Conservation (phyloP, 2,113 vertebrate species). For the Tragelaphus buxtoni region DNA sequence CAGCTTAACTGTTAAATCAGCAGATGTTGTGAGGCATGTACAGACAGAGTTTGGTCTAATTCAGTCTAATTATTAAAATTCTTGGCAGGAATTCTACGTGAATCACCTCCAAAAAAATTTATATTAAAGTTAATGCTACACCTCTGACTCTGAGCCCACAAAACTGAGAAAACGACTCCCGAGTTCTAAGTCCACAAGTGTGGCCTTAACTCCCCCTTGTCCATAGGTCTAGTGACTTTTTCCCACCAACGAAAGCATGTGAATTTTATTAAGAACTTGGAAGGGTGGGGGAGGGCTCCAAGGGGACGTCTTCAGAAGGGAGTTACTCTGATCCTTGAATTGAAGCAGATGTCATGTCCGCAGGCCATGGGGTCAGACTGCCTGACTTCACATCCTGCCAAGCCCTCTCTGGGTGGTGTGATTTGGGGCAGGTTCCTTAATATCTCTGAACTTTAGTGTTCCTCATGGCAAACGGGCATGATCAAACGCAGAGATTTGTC, state of each 20-base stretch:
- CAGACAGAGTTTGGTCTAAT: constrained; percentile 75
- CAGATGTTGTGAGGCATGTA: constrained; percentile 78
- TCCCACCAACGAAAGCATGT: not conserved
- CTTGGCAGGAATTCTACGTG: constrained; percentile 77
- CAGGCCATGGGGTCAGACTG: not conserved
- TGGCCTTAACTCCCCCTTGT: constrained; percentile 41
- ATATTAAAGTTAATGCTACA: constrained; percentile 58
- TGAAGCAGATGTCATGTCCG: not conserved
- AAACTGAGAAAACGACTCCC: constrained; percentile 8
- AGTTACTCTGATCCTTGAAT: not conserved
- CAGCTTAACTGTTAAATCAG: constrained; percentile 61
- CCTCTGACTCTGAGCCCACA: constrained; percentile 65
- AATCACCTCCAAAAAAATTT: constrained; percentile 79
- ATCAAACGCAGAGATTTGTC: not conserved
- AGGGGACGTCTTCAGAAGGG: not conserved
- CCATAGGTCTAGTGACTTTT: not conserved
- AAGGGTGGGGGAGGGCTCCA: not conserved
- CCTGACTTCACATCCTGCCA: not conserved
- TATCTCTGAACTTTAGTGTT: not conserved
- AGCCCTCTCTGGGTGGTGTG: not conserved
- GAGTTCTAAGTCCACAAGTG: constrained; percentile 38
- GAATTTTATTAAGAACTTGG: not conserved
- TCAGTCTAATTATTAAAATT: constrained; percentile 80
- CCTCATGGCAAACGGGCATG: not conserved
- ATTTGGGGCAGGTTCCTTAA: not conserved